Evolutionary conservation across 37 sponge, comb jelly and placozoan species (phyloP).

Genomic region (Amphimedon queenslandica): DNA sequence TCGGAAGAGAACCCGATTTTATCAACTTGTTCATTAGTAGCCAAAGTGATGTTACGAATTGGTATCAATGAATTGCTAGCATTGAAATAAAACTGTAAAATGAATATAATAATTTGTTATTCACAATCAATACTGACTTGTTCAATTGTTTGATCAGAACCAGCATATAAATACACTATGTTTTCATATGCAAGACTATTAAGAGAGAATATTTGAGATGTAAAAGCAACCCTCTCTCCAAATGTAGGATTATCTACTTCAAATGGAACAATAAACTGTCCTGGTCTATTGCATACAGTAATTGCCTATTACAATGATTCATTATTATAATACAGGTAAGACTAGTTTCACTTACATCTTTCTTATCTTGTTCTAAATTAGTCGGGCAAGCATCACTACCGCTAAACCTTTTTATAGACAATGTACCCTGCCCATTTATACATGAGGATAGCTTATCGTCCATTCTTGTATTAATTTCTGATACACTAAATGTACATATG

Average conservation of each 20-base stretch:
- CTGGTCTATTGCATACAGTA: neutral
- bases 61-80: neutral
- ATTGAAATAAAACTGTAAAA: constrained; percentile 3
- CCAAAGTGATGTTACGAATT: neutral
- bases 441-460: neutral
- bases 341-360: no score
- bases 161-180: neutral
- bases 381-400: neutral
- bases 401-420: neutral
- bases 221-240: neutral
- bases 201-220: neutral
- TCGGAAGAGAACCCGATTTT: neutral
- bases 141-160: neutral
- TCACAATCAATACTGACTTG: neutral
- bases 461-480: neutral
- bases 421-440: neutral
- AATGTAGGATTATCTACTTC: neutral
- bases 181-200: neutral
- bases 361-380: neutral
- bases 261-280: neutral
- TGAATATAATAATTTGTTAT: neutral
- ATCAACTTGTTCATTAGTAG: neutral
- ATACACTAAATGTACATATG: neutral
- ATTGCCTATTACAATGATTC: neutral
- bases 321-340: no score